These are phyloP conservation scores for Cotesia glomerata DNA, from an alignment of 1,140 invertebrate species.

Conservation along the genomic window DNA sequence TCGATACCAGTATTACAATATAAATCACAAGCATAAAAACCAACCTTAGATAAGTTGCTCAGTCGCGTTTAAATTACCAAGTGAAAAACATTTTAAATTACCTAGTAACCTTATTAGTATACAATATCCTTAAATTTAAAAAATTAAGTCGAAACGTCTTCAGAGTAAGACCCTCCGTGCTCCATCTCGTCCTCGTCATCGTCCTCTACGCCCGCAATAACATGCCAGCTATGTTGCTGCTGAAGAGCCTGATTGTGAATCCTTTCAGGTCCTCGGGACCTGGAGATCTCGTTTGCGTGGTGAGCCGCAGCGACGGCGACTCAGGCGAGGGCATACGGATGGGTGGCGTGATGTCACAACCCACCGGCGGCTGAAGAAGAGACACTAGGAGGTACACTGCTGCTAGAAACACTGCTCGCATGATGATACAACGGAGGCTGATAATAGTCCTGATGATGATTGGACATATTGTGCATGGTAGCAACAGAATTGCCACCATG, in stretches of 20 bases:
- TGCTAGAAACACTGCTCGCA: conserved; percentile 67
- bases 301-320: conserved; percentile 52
- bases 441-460: conserved; percentile 78
- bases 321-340: conserved; percentile 73
- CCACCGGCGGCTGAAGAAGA: conserved; percentile 68
- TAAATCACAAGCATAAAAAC: no score
- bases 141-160: conserved; percentile 6
- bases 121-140: not conserved
- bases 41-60: no score
- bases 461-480: conserved; percentile 69
- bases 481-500: conserved; percentile 72
- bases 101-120: not conserved
- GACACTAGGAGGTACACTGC: conserved; percentile 48
- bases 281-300: conserved; percentile 18
- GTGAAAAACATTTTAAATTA: not conserved
- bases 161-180: conserved; percentile 29
- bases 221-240: conserved; percentile 37
- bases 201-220: conserved; percentile 44
- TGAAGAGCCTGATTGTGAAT: conserved; percentile 12
- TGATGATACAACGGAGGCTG: conserved; percentile 78
- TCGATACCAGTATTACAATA: no score
- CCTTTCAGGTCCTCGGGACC: conserved; percentile 6
- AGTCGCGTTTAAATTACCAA: not conserved
- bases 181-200: conserved; percentile 48
- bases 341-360: conserved; percentile 72